These are phyloP conservation scores for Cephus sareptanus DNA, from an alignment of 2,888 invertebrate genomes.

Conservation along the genomic window DNA sequence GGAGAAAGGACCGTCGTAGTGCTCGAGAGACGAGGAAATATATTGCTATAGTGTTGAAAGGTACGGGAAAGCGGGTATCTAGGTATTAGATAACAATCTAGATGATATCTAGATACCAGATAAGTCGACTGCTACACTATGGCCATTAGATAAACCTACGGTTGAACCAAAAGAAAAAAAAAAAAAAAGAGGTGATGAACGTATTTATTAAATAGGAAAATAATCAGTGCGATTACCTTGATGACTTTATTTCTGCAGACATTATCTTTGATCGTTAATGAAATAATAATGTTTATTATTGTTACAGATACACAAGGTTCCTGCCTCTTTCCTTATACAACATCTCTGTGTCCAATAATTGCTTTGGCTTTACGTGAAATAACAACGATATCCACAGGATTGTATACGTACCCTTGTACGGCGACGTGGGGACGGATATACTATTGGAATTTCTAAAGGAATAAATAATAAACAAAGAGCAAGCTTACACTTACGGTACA, in stretches of 20 bases:
- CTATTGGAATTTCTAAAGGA: background rate
- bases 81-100: background rate
- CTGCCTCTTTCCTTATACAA: background rate
- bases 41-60: background rate
- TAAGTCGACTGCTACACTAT: background rate
- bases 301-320: background rate
- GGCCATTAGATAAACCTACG: background rate
- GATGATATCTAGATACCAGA: background rate
- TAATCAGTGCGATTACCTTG: too few relatives aligned
- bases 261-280: background rate
- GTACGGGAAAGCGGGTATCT: background rate
- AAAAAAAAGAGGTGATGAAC: too few relatives aligned
- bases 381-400: background rate
- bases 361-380: background rate
- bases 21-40: background rate
- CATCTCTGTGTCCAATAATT: background rate
- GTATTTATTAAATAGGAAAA: too few relatives aligned
- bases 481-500: slow-evolving; percentile 73
- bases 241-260: background rate
- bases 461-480: background rate
- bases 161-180: too few relatives aligned
- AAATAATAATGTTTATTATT: background rate
- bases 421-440: background rate
- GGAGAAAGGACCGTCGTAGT: background rate
- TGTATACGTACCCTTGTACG: background rate